These are phyloP conservation scores for Coryphaenoides rupestris DNA, from an alignment of 2,113 vertebrate species.

Conservation along the genomic window DNA sequence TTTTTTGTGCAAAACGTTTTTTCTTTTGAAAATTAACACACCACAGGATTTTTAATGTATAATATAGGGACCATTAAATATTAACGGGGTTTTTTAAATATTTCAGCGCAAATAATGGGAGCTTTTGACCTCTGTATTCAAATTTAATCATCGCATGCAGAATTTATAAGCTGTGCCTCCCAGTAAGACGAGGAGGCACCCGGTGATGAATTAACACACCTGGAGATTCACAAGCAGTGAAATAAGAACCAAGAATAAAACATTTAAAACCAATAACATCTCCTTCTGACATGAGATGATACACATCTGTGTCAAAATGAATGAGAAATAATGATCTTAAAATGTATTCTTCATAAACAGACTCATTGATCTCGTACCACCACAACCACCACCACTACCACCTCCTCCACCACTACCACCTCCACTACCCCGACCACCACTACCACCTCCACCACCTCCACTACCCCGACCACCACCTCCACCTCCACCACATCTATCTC, in stretches of 20 bases:
- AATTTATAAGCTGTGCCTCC: conserved; percentile 58
- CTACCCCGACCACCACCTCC: no score
- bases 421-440: no score
- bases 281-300: no score
- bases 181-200: conserved; percentile 17
- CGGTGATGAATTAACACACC: conserved; percentile 20
- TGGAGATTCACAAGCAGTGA: conserved; percentile 5
- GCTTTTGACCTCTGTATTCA: conserved; percentile 66
- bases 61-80: conserved; percentile 56
- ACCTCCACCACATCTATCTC: no score
- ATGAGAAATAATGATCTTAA: no score
- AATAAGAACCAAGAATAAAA: not conserved
- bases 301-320: no score
- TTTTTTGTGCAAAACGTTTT: conserved; percentile 40
- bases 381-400: no score
- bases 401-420: no score
- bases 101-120: conserved; percentile 68
- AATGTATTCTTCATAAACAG: no score
- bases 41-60: conserved; percentile 25
- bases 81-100: conserved; percentile 66
- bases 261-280: no score
- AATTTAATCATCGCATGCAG: conserved; percentile 66
- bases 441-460: no score
- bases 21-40: conserved; percentile 56
- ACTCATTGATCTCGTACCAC: no score